A percentile compares a stretch with the other conserved stretches of the same genome.
Evolutionary conservation across 2,113 vertebrate genomes (phyloP).

Genomic region (Aramus guarauna): DNA sequence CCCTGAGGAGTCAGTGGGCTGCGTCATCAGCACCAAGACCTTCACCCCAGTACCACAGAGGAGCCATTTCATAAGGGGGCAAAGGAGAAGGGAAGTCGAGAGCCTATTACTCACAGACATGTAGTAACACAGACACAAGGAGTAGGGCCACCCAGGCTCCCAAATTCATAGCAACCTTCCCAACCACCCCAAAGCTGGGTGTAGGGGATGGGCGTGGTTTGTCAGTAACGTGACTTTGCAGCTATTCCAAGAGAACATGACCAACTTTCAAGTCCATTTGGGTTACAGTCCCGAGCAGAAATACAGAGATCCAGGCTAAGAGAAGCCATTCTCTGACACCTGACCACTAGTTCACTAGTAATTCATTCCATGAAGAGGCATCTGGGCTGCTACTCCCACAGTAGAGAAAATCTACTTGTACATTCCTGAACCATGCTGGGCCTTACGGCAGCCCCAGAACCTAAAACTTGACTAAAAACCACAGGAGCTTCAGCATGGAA

Average conservation of each 20-base stretch:
- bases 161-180: background rate
- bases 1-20: conserved; percentile 50
- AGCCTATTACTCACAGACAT: conserved; percentile 34
- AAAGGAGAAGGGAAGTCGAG: background rate
- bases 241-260: background rate
- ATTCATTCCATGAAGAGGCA: background rate
- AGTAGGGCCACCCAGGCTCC: conserved; percentile 21
- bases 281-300: background rate
- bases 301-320: background rate
- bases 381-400: background rate
- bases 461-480: background rate
- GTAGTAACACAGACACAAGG: conserved; percentile 3
- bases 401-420: background rate
- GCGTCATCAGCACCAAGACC: conserved; percentile 54
- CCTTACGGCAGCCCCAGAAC: background rate
- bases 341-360: background rate
- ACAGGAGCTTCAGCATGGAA: background rate
- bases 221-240: conserved; percentile 7
- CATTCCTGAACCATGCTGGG: conserved; percentile 27
- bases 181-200: background rate
- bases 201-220: background rate
- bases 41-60: conserved; percentile 65
- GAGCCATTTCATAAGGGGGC: conserved; percentile 11
- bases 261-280: background rate
- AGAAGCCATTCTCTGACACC: background rate